Conservation (phyloP, 2,113 vertebrate genomes). For the Trachemys scripta region DNA sequence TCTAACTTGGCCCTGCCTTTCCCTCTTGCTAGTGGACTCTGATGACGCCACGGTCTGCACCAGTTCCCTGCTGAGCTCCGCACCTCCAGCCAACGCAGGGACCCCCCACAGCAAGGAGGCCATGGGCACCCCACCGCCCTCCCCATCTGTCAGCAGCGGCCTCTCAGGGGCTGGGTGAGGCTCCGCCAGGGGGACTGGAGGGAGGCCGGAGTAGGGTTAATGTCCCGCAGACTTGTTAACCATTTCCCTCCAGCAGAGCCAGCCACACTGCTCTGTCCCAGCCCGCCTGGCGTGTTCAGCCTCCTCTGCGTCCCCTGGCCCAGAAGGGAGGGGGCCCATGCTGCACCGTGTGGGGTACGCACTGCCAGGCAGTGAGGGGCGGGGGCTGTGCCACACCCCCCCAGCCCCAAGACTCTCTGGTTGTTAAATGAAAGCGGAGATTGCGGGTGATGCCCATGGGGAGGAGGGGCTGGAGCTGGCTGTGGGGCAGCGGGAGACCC, state of each 20-base stretch:
- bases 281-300: rapidly evolving
- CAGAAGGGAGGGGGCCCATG: background rate
- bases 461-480: too few relatives aligned
- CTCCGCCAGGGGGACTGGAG: rapidly evolving
- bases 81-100: slow-evolving; percentile 75
- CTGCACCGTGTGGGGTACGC: background rate
- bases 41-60: slow-evolving; percentile 88
- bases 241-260: too few relatives aligned
- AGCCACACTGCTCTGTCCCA: too few relatives aligned
- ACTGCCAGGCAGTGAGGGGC: background rate
- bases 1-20: background rate
- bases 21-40: slow-evolving; percentile 84
- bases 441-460: too few relatives aligned
- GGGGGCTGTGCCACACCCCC: too few relatives aligned
- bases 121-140: slow-evolving; percentile 88
- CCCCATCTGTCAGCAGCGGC: slow-evolving; percentile 88
- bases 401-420: too few relatives aligned
- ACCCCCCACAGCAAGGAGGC: slow-evolving; percentile 86
- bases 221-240: background rate
- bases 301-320: too few relatives aligned
- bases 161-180: slow-evolving; percentile 87
- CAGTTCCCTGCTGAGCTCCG: slow-evolving; percentile 84
- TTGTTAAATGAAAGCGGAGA: too few relatives aligned
- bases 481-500: too few relatives aligned
- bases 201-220: background rate